Conservation (phyloP, 2,113 vertebrate genomes). For the Zeus faber region DNA sequence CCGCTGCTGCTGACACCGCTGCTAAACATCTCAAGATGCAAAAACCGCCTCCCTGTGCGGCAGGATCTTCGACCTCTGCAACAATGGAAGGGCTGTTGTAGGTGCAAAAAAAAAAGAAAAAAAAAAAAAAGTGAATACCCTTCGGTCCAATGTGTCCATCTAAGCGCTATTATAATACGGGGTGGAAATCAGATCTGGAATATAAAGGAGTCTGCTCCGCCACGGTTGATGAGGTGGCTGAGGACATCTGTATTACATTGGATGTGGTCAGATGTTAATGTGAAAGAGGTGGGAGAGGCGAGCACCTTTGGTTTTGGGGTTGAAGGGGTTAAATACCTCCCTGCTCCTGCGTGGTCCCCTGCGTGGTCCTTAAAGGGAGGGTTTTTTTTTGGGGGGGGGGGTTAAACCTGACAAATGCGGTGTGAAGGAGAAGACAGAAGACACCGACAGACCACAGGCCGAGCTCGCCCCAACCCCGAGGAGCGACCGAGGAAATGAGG, state of each 20-base stretch:
- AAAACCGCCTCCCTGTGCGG: slow-evolving; percentile 22
- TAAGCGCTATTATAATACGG: slow-evolving; percentile 18
- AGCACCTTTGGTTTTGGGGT: slow-evolving; percentile 54
- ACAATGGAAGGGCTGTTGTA: slow-evolving; percentile 31
- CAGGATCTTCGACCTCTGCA: neutral
- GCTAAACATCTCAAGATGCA: slow-evolving; percentile 55
- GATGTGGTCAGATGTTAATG: slow-evolving; percentile 60
- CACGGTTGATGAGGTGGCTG: slow-evolving; percentile 2
- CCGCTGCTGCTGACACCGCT: slow-evolving; percentile 42
- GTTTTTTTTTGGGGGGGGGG: neutral
- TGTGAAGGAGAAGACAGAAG: too few species aligned
- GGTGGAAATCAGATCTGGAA: slow-evolving; percentile 12
- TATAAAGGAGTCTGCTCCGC: neutral
- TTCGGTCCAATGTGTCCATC: too few species aligned
- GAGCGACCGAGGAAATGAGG: slow-evolving; percentile 70
- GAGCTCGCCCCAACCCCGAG: slow-evolving; percentile 65
- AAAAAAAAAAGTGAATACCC: neutral
- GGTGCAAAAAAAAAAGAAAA: neutral
- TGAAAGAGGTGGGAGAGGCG: slow-evolving; percentile 43
- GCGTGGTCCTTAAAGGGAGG: slow-evolving; percentile 30
- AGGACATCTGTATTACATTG: slow-evolving; percentile 50
- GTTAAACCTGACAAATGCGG: neutral
- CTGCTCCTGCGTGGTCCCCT: slow-evolving; percentile 39
- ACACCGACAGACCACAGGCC: slow-evolving; percentile 42
- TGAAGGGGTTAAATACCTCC: slow-evolving; percentile 48